Conservation (phyloP, 2,797 vertebrate genomes). For the Sebastes hopkinsi region DNA sequence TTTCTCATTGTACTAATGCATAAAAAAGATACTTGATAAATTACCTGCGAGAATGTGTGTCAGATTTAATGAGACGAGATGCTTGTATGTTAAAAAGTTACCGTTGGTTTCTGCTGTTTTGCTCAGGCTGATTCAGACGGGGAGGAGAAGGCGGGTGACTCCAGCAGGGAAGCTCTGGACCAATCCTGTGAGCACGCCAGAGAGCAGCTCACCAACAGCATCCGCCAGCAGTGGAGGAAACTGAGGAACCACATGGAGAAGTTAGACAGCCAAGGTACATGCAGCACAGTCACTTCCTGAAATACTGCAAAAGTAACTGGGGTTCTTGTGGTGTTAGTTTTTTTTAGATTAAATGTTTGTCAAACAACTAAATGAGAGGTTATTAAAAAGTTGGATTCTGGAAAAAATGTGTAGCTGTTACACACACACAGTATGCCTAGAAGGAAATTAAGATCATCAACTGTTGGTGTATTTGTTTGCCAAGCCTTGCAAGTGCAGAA, state of each 20-base stretch:
- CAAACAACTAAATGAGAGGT: neutral
- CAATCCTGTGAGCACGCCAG: constrained; percentile 92
- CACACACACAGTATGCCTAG: neutral
- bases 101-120: neutral
- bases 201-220: constrained; percentile 96
- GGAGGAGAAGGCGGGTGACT: constrained; percentile 87
- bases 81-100: neutral
- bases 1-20: neutral
- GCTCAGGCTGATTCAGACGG: constrained; percentile 85
- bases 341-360: neutral
- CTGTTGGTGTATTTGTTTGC: constrained; percentile 1
- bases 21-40: neutral
- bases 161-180: constrained; percentile 89
- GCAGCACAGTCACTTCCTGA: neutral
- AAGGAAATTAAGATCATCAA: neutral
- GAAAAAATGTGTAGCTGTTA: neutral
- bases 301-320: neutral
- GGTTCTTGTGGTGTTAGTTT: neutral
- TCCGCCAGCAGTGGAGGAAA: constrained; percentile 96
- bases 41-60: neutral
- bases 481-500: constrained; percentile 86
- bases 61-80: neutral
- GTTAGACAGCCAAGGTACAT: constrained; percentile 92
- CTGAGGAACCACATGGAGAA: constrained; percentile 94
- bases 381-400: neutral